Base-by-base conservation (phyloP, 2,797 vertebrate species). In the Gadopsis bispinosus region DNA sequence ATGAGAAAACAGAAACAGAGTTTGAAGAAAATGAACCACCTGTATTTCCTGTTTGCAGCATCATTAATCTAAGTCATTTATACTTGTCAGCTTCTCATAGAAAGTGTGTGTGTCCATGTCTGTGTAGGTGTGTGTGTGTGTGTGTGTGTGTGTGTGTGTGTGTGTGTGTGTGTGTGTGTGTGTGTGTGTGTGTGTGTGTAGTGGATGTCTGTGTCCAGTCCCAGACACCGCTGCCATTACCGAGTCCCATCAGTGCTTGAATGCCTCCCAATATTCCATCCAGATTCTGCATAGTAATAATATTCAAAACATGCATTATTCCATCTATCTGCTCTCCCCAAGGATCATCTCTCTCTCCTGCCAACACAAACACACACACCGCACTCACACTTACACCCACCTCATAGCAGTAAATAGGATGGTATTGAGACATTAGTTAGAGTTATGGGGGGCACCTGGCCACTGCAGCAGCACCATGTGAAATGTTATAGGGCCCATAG, bases 291-390 rank as follows among this genome's bases (percentile, higher is more conserved):
- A 87, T 67, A 77, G 60, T 82, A 89, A 90, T 91, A 85, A 87
- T 91, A 90, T 93, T 91, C 70, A 88, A 92, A 92, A 90, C 83
- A 90, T 89, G 86, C 85, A 91, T 91, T 91, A 92, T 91, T 92
- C 88, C 85, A 90, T 91, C 83, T 89, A 88, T 91, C 87, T 88
- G 68, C 88, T 85, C 62, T 86, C 90, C 88, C 89, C 1, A 35
- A 69, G 84, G 80, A 89, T 87, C 59, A 68, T 67, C 75, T 50
- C 81, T 77, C 75, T 71, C 61, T 64, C 50, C 67, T 69, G 26
- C 81, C 45, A 83, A 79, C 61, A 79, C 64, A 83, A 2, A 83
- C 64, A 75, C 74, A 67, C 20, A 63, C 26, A 61, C 62, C 12
- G 8, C 26, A 79, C 64, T 31, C 53, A 74, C 62, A 75, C 70